Evolutionary conservation across 2,113 vertebrate genomes (phyloP), one percentile per base, ranked within the genome.

Genomic region (Castor canadensis): DNA sequence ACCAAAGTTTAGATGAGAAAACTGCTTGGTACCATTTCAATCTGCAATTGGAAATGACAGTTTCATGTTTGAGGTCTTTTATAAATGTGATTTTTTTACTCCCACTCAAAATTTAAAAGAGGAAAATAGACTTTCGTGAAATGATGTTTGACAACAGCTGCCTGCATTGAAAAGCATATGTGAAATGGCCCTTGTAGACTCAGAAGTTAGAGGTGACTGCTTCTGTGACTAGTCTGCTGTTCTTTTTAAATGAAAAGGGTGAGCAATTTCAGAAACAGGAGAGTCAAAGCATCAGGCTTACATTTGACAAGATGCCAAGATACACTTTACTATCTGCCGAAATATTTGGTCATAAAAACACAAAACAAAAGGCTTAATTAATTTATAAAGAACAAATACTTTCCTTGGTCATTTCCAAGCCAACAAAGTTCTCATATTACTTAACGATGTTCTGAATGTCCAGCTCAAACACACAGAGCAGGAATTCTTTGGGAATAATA

Each of bases 161-260:
- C 15, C 45, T 84, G 24, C 79, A 9, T 35, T 82, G 8, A 9
- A 95, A 97, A 97, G 64, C 96, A 88, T 86, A 75, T 80, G 95
- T 97, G 58, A 93, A 97, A 86, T 15, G 40, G 62, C 62, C 52
- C 80, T 76, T 40, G 79, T 96, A 83, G 38, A 94, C 71, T 71
- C 19, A 7, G 54, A 86, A 96, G 77, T 81, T 96, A 95, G 95
- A 97, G 89, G 92, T 91, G 81, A 56, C 84, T 87, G 93, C 75
- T 91, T 73, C 35, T 81, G 69, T 91, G 93, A 93, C 92, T 86
- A 22, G 80, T 72, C 45, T 79, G 93, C 38, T 96, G 69, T 87
- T 93, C 92, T 94, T 93, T 91, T 94, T 92, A 91, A 96, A 93
- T 91, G 72, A 92, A 97, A 95, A 97, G 81, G 88, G 60, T 54